Base-by-base conservation (phyloP, 2,113 vertebrate species). In the Plectropomus leopardus region DNA sequence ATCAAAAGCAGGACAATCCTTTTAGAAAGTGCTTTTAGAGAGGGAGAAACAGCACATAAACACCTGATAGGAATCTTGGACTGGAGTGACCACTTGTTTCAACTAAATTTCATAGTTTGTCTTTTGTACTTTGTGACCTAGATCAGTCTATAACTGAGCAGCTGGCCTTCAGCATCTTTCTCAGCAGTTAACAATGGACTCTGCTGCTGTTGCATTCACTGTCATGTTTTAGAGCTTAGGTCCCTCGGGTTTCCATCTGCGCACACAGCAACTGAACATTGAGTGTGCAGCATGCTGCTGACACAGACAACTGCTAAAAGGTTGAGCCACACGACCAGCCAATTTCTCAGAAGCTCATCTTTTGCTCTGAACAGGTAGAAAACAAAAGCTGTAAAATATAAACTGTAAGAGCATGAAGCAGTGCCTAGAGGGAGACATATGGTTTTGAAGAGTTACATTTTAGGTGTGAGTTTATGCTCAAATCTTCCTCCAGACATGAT, bases 191-290 rank as follows among this genome's bases (percentile, higher is more conserved):
- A 80, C 80, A 67, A 72, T 76, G 59, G 64, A 69, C 72, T 74
- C 47, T 84, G 88, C 85, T 80, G 84, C 75, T 77, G 76, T 65
- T 90, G 90, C 85, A 76, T 79, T 72, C 16, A 50, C 68, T 58
- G 74, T 85, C 85, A 76, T 80, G 79, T 61, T 80, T 71, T 63
- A 73, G 85, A 78, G 79, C 65, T 50, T 1, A 47, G 1, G 34
- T 89, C 89, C 85, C 76, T 11, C 7, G 82, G 89, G 84, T 72
- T 78, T 84, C 85, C 69, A 68, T 85, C 72, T 90, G 92, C 91
- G 76, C 80, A 87, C 91, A 76, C 90, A 88, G 88, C 88, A n/a
- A 86, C 17, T 17, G 8, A 85, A 24, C 85, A 75, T 64, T 34
- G 57, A 86, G 50, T 34, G 36, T 65, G 80, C 87, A 70, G 67